These are phyloP conservation scores for Anadara kagoshimensis DNA, from an alignment of 1,140 invertebrate genomes.

Conservation along the genomic window DNA sequence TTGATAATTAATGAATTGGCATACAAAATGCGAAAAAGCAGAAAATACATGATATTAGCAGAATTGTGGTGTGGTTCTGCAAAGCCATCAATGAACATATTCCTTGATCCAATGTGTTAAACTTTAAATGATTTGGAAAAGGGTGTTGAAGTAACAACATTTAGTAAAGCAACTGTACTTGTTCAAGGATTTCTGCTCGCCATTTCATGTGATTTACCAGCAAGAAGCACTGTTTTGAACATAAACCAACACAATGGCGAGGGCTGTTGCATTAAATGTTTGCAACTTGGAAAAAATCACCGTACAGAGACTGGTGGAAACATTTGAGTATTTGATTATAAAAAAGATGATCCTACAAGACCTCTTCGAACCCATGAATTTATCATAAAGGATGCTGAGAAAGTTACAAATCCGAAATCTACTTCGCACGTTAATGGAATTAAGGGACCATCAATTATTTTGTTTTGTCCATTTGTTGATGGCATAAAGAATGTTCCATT, in stretches of 20 bases:
- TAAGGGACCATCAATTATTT: constrained; percentile 14
- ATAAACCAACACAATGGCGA: constrained; percentile 36
- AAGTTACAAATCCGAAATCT: background rate
- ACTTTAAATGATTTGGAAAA: constrained; percentile 9
- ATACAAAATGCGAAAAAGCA: constrained; percentile 21
- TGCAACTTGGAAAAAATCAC: constrained; percentile 17
- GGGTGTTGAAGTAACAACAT: constrained; percentile 4
- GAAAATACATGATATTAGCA: constrained; percentile 30
- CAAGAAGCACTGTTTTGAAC: constrained; percentile 30
- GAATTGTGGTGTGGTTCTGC: constrained; percentile 21
- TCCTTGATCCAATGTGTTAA: constrained; percentile 18
- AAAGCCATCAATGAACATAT: constrained; percentile 28
- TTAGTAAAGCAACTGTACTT: background rate
- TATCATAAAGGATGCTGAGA: constrained; percentile 5
- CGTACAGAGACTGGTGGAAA: constrained; percentile 25
- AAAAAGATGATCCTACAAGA: constrained; percentile 11
- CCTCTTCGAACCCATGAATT: background rate
- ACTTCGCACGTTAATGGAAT: constrained; percentile 24
- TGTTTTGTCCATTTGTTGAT: constrained; percentile 16
- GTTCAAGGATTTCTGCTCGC: constrained; percentile 6
- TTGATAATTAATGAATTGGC: constrained; percentile 37
- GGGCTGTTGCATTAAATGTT: constrained; percentile 25
- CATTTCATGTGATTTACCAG: constrained; percentile 24
- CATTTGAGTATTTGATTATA: constrained; percentile 21
- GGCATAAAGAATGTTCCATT: constrained; percentile 17